Evolutionary conservation across 2,797 vertebrate genomes (phyloP).

Genomic region (Spinus pinus): DNA sequence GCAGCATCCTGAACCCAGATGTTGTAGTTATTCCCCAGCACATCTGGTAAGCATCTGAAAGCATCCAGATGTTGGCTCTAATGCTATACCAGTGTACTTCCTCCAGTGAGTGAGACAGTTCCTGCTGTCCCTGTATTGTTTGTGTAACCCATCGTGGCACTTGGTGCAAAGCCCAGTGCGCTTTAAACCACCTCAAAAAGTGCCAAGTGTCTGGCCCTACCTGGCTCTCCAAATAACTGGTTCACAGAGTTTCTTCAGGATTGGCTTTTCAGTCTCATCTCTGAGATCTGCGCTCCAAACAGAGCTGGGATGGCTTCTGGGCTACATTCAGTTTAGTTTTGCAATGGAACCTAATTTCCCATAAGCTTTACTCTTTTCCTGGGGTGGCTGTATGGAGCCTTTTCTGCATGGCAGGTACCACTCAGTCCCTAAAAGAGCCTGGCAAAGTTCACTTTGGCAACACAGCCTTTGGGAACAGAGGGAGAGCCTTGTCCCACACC

Average conservation of each 20-base stretch:
- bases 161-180: accelerated
- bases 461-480: not conserved
- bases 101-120: not conserved
- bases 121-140: not conserved
- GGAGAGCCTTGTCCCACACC: not conserved
- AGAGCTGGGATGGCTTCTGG: accelerated
- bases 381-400: not conserved
- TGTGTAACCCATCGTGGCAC: not conserved
- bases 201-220: accelerated
- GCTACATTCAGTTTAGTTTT: not conserved
- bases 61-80: not conserved
- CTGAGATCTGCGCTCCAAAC: not conserved
- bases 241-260: not conserved
- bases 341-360: not conserved
- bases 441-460: not conserved
- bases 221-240: not conserved
- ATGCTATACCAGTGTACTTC: not conserved
- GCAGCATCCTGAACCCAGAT: not conserved
- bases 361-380: not conserved
- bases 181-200: not conserved
- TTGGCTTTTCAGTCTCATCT: not conserved
- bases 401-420: not conserved
- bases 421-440: not conserved
- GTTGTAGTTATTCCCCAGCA: not conserved
- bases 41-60: not conserved